Evolutionary conservation across 2,113 vertebrate genomes (phyloP).

Genomic region (Patagioenas fasciata): DNA sequence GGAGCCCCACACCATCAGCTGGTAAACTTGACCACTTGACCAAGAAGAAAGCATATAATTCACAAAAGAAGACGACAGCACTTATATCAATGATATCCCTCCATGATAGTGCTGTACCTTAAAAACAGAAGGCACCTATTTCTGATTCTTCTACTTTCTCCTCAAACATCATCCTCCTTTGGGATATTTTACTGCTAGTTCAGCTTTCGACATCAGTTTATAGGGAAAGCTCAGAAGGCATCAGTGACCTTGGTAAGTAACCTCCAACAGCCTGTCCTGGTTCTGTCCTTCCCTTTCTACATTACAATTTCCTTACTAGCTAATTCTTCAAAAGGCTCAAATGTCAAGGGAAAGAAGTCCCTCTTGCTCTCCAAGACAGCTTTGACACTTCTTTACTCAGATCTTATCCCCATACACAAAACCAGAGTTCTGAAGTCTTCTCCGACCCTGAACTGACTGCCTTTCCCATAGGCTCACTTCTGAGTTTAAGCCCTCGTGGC

Average conservation of each 20-base stretch:
- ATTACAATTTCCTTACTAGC: background rate
- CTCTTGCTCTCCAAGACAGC: background rate
- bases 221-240: background rate
- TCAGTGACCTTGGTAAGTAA: background rate
- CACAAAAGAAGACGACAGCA: background rate
- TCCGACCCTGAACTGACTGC: background rate
- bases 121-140: background rate
- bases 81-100: background rate
- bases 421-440: background rate
- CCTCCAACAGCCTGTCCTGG: background rate
- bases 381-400: background rate
- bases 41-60: background rate
- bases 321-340: slow-evolving; percentile 17
- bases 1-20: background rate
- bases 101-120: background rate
- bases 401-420: background rate
- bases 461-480: background rate
- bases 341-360: background rate
- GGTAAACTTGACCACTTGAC: background rate
- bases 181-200: background rate
- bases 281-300: background rate
- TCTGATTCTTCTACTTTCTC: background rate
- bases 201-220: background rate
- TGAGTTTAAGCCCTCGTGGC: background rate
- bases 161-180: background rate